These are phyloP conservation scores for Clupea harengus DNA, from an alignment of 2,113 vertebrate species.

Conservation along the genomic window DNA sequence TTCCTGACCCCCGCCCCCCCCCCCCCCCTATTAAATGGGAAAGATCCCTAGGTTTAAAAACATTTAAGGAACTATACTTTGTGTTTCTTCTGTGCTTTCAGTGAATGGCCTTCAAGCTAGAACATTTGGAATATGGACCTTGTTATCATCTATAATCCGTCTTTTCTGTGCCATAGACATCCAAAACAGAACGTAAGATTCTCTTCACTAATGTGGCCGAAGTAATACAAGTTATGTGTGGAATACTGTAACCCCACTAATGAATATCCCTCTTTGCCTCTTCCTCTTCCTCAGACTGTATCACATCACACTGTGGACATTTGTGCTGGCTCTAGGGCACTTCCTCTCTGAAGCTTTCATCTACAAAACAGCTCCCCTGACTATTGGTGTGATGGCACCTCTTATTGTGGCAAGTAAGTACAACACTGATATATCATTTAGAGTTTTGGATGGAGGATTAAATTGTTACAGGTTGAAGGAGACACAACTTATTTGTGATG, in stretches of 20 bases:
- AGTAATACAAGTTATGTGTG: neutral
- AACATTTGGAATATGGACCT: conserved; percentile 93
- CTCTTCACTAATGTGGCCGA: neutral
- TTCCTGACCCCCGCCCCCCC: too few relatives aligned
- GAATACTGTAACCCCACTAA: neutral
- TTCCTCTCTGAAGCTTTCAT: conserved; percentile 90
- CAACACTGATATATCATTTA: neutral
- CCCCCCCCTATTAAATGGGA: too few relatives aligned
- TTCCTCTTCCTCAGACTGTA: conserved; percentile 78
- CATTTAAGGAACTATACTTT: too few relatives aligned
- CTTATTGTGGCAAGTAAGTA: conserved; percentile 85
- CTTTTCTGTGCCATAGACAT: conserved; percentile 93
- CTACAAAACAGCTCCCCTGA: conserved; percentile 87
- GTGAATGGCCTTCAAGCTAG: conserved; percentile 97
- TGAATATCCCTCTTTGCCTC: neutral
- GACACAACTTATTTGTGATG: too few relatives aligned
- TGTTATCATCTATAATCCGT: conserved; percentile 91
- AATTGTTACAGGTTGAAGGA: neutral
- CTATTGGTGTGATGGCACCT: conserved; percentile 90
- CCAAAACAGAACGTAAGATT: conserved; percentile 86
- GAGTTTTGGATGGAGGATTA: neutral
- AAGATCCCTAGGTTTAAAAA: too few relatives aligned
- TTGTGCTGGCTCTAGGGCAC: conserved; percentile 88
- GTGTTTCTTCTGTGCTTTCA: conserved; percentile 50
- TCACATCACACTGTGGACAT: conserved; percentile 91